These are phyloP conservation scores for Phrynosoma platyrhinos DNA, from an alignment of 2,113 vertebrate species.

Conservation along the genomic window DNA sequence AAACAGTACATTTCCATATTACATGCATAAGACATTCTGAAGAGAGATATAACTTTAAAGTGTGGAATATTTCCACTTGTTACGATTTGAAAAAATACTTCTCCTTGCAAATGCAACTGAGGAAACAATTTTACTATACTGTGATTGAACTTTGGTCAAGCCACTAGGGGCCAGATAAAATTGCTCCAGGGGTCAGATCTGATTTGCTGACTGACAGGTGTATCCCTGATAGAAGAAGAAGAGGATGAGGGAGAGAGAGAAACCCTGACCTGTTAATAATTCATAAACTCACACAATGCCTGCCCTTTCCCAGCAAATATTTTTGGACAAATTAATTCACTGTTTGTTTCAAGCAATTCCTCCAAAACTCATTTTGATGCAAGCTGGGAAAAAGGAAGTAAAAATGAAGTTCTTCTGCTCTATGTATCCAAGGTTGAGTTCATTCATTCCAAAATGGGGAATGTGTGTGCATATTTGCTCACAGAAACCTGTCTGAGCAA, in stretches of 20 bases:
- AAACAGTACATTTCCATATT: not conserved
- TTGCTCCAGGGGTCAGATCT: not conserved
- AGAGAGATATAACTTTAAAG: not conserved
- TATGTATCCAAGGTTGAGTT: not conserved
- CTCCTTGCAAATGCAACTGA: not conserved
- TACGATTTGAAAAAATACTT: not conserved
- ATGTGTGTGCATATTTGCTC: not conserved
- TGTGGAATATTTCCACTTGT: not conserved
- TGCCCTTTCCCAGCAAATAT: not conserved
- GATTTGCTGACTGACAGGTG: not conserved
- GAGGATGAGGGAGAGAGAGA: not conserved
- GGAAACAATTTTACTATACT: not conserved
- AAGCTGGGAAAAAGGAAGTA: not conserved
- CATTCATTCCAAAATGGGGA: not conserved
- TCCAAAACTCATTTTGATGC: constrained; percentile 1
- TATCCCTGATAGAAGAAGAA: not conserved
- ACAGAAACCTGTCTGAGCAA: not conserved
- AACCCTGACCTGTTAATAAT: not conserved
- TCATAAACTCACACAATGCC: not conserved
- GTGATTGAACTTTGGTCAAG: not conserved
- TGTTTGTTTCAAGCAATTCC: constrained; percentile 10
- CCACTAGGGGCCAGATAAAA: not conserved
- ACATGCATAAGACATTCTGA: not conserved
- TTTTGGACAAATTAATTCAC: not conserved
- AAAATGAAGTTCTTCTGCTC: not conserved